Percentiles rank a stretch among this genome's conserved stretches.
Conservation (phyloP, 1,140 invertebrate species). For the Drosophila simulans region DNA sequence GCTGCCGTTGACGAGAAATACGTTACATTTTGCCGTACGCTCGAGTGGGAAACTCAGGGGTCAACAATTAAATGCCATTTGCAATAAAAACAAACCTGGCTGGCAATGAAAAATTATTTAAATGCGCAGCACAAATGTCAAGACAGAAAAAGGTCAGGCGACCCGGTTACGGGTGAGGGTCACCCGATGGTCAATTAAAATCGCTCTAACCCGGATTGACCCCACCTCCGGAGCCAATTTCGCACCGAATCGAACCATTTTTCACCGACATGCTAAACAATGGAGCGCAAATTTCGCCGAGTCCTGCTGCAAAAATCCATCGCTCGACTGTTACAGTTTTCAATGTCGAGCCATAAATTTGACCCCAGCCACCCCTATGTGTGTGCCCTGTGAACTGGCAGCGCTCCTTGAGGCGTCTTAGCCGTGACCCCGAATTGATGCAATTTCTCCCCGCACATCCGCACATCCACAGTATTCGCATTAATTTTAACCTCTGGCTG, state of each 20-base stretch:
- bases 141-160: constrained; percentile 74
- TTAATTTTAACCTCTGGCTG: constrained; percentile 76
- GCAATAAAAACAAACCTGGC: constrained; percentile 63
- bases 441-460: constrained; percentile 68
- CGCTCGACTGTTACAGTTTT: constrained; percentile 62
- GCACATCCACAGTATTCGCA: constrained; percentile 63
- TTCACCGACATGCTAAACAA: constrained; percentile 76
- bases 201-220: constrained; percentile 7
- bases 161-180: constrained; percentile 50
- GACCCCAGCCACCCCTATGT: constrained; percentile 69
- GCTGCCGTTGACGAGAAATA: constrained; percentile 42
- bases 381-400: constrained; percentile 5
- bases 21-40: constrained; percentile 56
- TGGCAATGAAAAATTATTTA: constrained; percentile 77
- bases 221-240: constrained; percentile 4
- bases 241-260: constrained; percentile 48
- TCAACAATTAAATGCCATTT: constrained; percentile 81
- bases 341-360: constrained; percentile 71
- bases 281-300: constrained; percentile 33
- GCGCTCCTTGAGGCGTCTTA: constrained; percentile 73
- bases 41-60: constrained; percentile 42
- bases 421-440: constrained; percentile 78
- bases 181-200: constrained; percentile 75
- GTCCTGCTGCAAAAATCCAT: constrained; percentile 56
- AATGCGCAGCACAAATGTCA: constrained; percentile 52